Conservation (phyloP, 2,113 vertebrate species). For the Odobenus rosmarus region DNA sequence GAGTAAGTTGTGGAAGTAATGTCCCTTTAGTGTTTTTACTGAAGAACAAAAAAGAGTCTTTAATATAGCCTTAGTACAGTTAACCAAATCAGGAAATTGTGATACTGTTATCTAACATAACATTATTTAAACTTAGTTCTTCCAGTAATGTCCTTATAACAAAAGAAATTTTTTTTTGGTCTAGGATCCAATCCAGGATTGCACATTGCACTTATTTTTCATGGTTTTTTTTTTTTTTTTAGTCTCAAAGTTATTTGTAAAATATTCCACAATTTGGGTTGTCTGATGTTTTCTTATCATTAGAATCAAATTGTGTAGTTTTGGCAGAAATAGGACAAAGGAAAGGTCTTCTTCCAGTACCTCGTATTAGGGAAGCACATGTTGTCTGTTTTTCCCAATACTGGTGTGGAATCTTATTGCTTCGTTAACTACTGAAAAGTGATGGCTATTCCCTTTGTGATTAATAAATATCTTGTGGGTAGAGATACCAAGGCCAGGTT, state of each 20-base stretch:
- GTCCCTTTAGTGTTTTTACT: background rate
- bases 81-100: background rate
- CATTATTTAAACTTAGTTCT: background rate
- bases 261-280: conserved; percentile 21
- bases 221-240: background rate
- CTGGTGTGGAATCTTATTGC: background rate
- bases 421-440: conserved; percentile 8
- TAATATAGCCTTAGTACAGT: background rate
- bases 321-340: background rate
- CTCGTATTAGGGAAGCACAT: background rate
- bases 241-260: conserved; percentile 47
- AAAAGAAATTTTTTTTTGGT: background rate
- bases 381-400: background rate
- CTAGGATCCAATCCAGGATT: background rate
- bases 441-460: background rate
- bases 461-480: background rate
- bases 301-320: conserved; percentile 1
- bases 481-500: background rate
- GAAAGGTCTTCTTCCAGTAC: background rate
- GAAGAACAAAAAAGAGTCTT: background rate
- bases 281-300: background rate
- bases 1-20: conserved; percentile 23
- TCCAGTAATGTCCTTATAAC: background rate
- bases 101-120: background rate
- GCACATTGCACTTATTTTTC: conserved; percentile 15